Evolutionary conservation across 2,113 vertebrate genomes (phyloP), one percentile per base, ranked within the genome.

Genomic region (Zosterops japonicus): DNA sequence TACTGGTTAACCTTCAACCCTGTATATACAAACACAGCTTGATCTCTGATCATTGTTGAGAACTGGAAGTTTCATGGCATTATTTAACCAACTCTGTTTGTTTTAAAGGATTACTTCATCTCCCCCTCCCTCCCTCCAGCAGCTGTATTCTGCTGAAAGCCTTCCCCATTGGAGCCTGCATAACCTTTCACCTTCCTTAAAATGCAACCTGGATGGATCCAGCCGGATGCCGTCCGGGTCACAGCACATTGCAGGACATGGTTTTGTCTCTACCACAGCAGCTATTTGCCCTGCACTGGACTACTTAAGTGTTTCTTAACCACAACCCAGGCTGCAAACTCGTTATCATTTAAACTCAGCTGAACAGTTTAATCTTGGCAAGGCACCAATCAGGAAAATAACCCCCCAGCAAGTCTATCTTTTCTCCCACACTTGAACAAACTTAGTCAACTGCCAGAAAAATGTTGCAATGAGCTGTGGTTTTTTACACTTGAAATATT

Each of bases 31-130:
- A 95, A 95, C 86, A 90, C 59, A 83, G 75, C 88, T 90, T 94
- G 90, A 95, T 94, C 82, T 93, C 94, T 91, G 82, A 93, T 82
- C 92, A 94, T 94, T 95, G 75, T 91, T 59, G 79, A 93, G 93
- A 94, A 94, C 85, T 94, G 93, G 84, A 96, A 96, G 90, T 95
- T 95, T 95, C 95, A 56, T 70, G 87, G 82, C 93, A 50, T 91
- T 96, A 91, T 96, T 96, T 95, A 95, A 93, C 55, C 79, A 91
- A 59, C 63, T 91, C 84, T 93, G 82, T 95, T 96, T 97, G 77
- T 67, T 95, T 92, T 96, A 79, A 89, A 89, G 84, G 78, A 94
- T 96, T 94, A 91, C 74, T 88, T 89, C 78, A 80, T 83, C 20
- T 50, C 27, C 68, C 15, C 3, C 49, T 78, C 77, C 56, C 42